Percentiles rank a stretch among this genome's conserved stretches.
phyloP scores from a whole-genome alignment of 2,888 invertebrate genomes.

The Phengaris alcon region DNA sequence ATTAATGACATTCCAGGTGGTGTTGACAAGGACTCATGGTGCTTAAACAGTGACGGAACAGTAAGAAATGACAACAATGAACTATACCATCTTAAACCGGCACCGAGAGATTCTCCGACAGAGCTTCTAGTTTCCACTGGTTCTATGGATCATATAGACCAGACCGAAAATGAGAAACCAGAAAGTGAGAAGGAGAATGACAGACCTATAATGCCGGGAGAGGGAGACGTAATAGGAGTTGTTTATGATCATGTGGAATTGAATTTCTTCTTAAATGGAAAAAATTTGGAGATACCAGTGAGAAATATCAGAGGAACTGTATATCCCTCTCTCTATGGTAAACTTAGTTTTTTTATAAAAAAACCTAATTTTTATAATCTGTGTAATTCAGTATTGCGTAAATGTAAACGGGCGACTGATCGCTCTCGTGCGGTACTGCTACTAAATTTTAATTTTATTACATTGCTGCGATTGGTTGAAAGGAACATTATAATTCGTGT shows the following conservation, averaged over 20 bases:
- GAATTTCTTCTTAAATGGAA: conserved; percentile 96
- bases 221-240: conserved; percentile 96
- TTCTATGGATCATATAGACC: conserved; percentile 55
- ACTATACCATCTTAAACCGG: conserved; percentile 81
- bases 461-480: too few relatives aligned
- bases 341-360: conserved; percentile 43
- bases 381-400: too few relatives aligned
- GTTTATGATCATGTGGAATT: conserved; percentile 97
- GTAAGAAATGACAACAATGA: conserved; percentile 91
- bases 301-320: conserved; percentile 93
- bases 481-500: too few relatives aligned
- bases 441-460: too few relatives aligned
- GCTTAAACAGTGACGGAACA: conserved; percentile 92
- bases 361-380: too few relatives aligned
- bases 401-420: too few relatives aligned
- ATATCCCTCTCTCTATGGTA: conserved; percentile 95
- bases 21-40: conserved; percentile 94
- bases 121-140: conserved; percentile 66
- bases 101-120: conserved; percentile 65
- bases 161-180: conserved; percentile 55
- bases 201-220: conserved; percentile 82
- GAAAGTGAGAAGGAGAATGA: conserved; percentile 51
- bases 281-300: conserved; percentile 89
- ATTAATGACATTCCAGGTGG: conserved; percentile 79
- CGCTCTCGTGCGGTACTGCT: too few relatives aligned